Conservation (phyloP, 2,888 invertebrate species). For the Ochropleura leucogaster region DNA sequence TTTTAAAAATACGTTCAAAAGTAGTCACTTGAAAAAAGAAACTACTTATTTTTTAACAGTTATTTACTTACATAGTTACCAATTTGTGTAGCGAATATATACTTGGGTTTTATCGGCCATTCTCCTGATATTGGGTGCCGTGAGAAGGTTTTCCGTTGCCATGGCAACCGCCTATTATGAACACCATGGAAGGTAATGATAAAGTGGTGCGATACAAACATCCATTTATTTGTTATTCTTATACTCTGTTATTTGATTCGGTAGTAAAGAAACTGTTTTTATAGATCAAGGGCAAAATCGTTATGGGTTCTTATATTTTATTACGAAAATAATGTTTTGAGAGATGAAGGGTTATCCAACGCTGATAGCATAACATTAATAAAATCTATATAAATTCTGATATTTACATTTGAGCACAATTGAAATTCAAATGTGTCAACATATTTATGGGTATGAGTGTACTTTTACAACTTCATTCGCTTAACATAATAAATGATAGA, state of each 20-base stretch:
- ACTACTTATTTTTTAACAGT: slow-evolving; percentile 75
- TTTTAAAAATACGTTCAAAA: slow-evolving; percentile 58
- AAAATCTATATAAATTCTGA: slow-evolving; percentile 51
- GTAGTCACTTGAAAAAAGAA: slow-evolving; percentile 66
- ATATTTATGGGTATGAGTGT: slow-evolving; percentile 56
- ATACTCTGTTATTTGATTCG: slow-evolving; percentile 47
- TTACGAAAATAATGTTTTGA: slow-evolving; percentile 37
- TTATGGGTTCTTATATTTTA: slow-evolving; percentile 42
- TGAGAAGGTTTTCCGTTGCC: slow-evolving; percentile 71
- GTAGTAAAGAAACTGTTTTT: slow-evolving; percentile 34
- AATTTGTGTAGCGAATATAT: slow-evolving; percentile 75
- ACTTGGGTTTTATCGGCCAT: slow-evolving; percentile 84
- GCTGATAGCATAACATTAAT: slow-evolving; percentile 43
- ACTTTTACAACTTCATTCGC: slow-evolving; percentile 55
- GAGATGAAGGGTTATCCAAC: slow-evolving; percentile 48
- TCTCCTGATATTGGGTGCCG: slow-evolving; percentile 80
- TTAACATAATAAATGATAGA: slow-evolving; percentile 44
- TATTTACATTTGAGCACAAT: slow-evolving; percentile 51
- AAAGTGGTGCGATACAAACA: slow-evolving; percentile 49
- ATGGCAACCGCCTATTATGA: slow-evolving; percentile 67
- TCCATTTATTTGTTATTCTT: slow-evolving; percentile 46
- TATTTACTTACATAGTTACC: slow-evolving; percentile 65
- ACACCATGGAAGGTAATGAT: slow-evolving; percentile 59
- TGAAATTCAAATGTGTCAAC: slow-evolving; percentile 57
- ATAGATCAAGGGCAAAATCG: slow-evolving; percentile 8